Conservation (phyloP, 2,888 invertebrate species). For the Holacanthella duospinosa region DNA sequence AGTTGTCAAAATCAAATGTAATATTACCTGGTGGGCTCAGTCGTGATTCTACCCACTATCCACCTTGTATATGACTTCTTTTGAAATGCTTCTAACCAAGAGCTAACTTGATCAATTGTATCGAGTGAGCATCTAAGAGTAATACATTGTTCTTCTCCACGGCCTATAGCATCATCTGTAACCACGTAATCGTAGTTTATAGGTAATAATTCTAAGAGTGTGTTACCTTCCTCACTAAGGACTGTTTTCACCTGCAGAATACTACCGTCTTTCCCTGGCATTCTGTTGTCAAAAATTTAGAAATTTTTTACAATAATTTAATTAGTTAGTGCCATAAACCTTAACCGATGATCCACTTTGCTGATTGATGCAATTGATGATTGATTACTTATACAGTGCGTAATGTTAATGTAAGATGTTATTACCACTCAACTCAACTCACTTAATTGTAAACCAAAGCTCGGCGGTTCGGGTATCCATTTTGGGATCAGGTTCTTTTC, state of each 20-base stretch:
- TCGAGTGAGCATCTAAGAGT: not conserved
- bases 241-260: not conserved
- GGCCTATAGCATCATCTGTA: not conserved
- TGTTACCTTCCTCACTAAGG: not conserved
- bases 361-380: too few species aligned
- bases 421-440: too few species aligned
- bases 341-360: too few species aligned
- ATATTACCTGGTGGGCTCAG: not conserved
- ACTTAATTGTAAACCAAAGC: too few species aligned
- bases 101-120: not conserved
- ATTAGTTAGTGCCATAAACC: too few species aligned
- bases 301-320: too few species aligned
- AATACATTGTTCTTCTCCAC: not conserved
- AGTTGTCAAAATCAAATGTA: not conserved
- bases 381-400: too few species aligned
- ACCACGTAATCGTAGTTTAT: not conserved
- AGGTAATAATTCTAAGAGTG: not conserved
- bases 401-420: too few species aligned
- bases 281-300: not conserved
- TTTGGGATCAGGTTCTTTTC: too few species aligned
- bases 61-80: not conserved
- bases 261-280: not conserved
- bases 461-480: too few species aligned
- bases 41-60: not conserved
- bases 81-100: not conserved